Evolutionary conservation across 2,113 vertebrate genomes (phyloP), one percentile per base, ranked within the genome.

Genomic region (Cygnus buccinator): DNA sequence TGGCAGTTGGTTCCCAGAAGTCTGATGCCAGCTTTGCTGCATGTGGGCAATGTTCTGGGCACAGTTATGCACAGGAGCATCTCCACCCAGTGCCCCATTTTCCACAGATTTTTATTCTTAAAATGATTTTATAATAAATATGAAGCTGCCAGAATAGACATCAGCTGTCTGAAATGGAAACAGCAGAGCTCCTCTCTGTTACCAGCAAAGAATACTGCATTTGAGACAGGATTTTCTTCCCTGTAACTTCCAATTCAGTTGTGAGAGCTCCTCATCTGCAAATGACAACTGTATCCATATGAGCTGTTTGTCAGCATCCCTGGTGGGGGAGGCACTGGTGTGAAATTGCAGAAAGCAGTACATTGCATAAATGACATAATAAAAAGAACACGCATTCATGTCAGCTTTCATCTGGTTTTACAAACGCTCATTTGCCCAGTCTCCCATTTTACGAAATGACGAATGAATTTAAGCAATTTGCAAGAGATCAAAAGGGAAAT

Each of bases 21-120:
- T 26, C 87, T 87, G 87, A 62, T 94, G 82, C 78, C 87, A 95
- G 77, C 67, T 91, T 82, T 87, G 94, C 71, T 85, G 2, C 48
- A 50, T 55, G 94, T 83, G 87, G 89, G 92, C 92, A 78, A 29
- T 2, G 1, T 68, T 71, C 79, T 88, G 82, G 82, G 90, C 90
- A 35, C 46, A 29, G 58, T 72, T 89, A 81, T 0, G 0, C 75
- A 75, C 39, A 37, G 22, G 58, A 58, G 79, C 37, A 85, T 54
- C 44, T 90, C 95, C 73, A 95, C 73, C 84, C 89, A 85, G 74
- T 96, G 96, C 91, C 87, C 87, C 13, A 5, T 76, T 96, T 92
- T 82, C 78, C 1, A 1, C n/a, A 76, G 71, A 46, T 17, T 76
- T 73, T 92, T 90, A 61, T 91, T 70, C 70, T 82, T 59, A 29